Conservation (phyloP, 2,888 invertebrate genomes). For the Nineta flava region DNA sequence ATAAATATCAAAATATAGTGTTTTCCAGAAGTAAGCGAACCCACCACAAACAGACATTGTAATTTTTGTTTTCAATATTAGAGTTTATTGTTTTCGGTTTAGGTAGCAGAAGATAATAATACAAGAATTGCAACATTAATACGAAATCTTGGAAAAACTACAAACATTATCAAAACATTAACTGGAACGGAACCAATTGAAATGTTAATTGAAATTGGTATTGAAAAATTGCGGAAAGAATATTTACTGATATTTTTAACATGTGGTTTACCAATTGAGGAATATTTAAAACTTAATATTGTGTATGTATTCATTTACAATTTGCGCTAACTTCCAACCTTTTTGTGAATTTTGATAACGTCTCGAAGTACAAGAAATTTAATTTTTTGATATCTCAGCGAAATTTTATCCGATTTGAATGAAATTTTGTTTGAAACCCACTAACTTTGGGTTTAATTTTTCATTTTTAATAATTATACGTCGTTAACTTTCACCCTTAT, state of each 20-base stretch:
- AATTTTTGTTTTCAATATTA: too few species aligned
- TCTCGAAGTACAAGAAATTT: too few species aligned
- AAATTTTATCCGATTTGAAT: too few species aligned
- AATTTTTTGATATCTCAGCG: too few species aligned
- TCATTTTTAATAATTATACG: too few species aligned
- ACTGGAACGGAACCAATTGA: conserved; percentile 26
- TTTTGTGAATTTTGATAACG: too few species aligned
- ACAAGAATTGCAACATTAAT: background rate
- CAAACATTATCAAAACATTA: conserved; percentile 12
- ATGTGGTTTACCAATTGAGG: conserved; percentile 17
- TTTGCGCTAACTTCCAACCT: too few species aligned
- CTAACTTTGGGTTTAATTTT: too few species aligned
- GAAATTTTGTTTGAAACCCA: background rate
- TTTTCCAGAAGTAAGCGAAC: too few species aligned
- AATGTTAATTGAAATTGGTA: conserved; percentile 26
- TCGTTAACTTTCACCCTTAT: too few species aligned
- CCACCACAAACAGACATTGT: too few species aligned
- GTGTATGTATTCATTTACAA: background rate
- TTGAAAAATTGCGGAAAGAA: conserved; percentile 26
- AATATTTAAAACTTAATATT: background rate
- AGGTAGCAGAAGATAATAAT: background rate
- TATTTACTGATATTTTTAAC: conserved; percentile 26
- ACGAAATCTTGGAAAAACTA: background rate
- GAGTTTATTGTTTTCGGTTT: background rate
- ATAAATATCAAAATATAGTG: too few species aligned